Conservation (phyloP, 53 echinoderm and acorn worm species). For the Astropecten irregularis region DNA sequence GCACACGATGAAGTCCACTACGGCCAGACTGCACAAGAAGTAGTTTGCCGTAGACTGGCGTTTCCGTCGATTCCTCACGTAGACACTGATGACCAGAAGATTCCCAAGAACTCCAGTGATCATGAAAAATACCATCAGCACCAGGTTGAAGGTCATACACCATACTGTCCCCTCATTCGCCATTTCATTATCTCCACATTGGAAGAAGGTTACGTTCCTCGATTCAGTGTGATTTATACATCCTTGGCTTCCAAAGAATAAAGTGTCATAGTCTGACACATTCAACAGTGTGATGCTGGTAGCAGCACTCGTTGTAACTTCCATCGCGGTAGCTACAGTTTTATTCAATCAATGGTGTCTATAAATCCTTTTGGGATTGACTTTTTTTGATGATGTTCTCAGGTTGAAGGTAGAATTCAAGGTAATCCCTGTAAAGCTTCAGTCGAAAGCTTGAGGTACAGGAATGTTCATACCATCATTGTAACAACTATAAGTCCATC, state of each 20-base stretch:
- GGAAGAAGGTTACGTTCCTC: constrained; percentile 12
- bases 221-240: background rate
- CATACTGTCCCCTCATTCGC: background rate
- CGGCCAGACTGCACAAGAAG: constrained; percentile 89
- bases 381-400: too few species aligned
- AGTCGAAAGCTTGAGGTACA: too few species aligned
- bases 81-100: constrained; percentile 80
- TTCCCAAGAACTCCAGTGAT: constrained; percentile 84
- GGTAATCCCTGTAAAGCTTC: too few species aligned
- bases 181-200: background rate
- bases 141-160: constrained; percentile 48
- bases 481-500: too few species aligned
- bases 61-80: constrained; percentile 62
- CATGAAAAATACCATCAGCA: constrained; percentile 80
- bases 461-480: too few species aligned
- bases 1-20: constrained; percentile 90
- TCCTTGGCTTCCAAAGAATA: too few species aligned
- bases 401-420: too few species aligned
- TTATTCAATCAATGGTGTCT: too few species aligned
- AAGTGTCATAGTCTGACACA: background rate
- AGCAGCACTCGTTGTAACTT: background rate
- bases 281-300: background rate
- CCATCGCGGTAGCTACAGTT: too few species aligned
- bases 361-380: too few species aligned
- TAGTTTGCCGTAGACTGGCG: constrained; percentile 97